phyloP scores from a whole-genome alignment of 2,888 invertebrate species.

The Caenorhabditis auriculariae region DNA sequence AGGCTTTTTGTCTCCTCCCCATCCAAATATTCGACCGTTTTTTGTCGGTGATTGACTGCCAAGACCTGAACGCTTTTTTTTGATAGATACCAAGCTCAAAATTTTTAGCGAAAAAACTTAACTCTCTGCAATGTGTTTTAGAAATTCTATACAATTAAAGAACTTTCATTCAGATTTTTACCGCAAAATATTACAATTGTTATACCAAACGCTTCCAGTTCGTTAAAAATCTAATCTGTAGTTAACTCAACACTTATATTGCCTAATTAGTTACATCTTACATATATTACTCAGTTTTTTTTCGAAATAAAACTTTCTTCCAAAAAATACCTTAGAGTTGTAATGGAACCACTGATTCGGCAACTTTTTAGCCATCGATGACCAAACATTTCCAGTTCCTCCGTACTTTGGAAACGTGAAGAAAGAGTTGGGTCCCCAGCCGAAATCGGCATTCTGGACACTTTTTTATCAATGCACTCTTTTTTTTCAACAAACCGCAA shows the following conservation, averaged over 20 bases:
- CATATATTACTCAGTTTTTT: too few relatives aligned
- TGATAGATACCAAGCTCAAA: too few relatives aligned
- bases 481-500: conserved; percentile 31
- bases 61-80: conserved; percentile 43
- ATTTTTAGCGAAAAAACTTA: neutral
- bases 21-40: conserved; percentile 39
- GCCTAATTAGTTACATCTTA: too few relatives aligned
- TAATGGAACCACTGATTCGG: conserved; percentile 57
- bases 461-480: neutral
- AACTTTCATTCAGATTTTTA: too few relatives aligned
- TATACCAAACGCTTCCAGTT: too few relatives aligned
- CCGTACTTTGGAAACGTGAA: conserved; percentile 63
- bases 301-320: too few relatives aligned
- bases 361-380: conserved; percentile 55
- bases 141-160: too few relatives aligned
- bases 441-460: conserved; percentile 57
- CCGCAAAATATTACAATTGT: too few relatives aligned
- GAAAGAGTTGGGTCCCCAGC: conserved; percentile 62
- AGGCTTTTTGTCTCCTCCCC: conserved; percentile 31
- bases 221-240: too few relatives aligned
- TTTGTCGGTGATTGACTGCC: conserved; percentile 39
- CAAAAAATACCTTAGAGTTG: conserved; percentile 49
- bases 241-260: too few relatives aligned
- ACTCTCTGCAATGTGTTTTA: too few relatives aligned
- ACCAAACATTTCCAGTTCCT: conserved; percentile 63